phyloP scores from a whole-genome alignment of 2,888 invertebrate species.

The Harpalus rubripes region DNA sequence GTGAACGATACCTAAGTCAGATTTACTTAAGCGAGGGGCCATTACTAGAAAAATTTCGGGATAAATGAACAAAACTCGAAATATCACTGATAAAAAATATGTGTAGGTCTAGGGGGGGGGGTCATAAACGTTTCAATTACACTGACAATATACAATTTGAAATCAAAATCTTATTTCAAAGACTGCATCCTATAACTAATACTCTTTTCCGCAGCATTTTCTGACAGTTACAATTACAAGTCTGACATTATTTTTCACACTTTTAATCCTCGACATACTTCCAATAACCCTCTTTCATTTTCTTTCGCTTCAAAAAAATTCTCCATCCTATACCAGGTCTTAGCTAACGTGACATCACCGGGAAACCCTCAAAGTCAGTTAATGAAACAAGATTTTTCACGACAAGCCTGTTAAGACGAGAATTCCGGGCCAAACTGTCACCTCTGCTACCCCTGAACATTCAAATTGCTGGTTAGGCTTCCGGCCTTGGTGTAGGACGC shows the following conservation, averaged over 20 bases:
- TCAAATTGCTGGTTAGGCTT: slow-evolving; percentile 37
- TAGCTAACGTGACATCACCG: slow-evolving; percentile 70
- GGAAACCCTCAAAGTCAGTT: slow-evolving; percentile 75
- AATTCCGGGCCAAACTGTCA: slow-evolving; percentile 75
- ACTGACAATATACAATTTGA: too few species aligned
- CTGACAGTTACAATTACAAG: slow-evolving; percentile 67
- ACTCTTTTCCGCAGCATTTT: slow-evolving; percentile 45
- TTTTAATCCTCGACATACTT: slow-evolving; percentile 70
- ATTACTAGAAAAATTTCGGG: too few species aligned
- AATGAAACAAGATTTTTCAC: slow-evolving; percentile 78
- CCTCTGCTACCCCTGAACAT: slow-evolving; percentile 58
- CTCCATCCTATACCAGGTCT: slow-evolving; percentile 46
- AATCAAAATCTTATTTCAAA: too few species aligned
- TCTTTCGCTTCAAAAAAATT: slow-evolving; percentile 26
- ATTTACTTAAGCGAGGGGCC: too few species aligned
- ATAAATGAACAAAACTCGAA: too few species aligned
- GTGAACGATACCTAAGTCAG: too few species aligned
- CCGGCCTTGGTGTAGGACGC: slow-evolving; percentile 56
- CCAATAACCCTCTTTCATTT: slow-evolving; percentile 65
- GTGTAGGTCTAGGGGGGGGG: too few species aligned
- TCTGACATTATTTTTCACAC: slow-evolving; percentile 64
- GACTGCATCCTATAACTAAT: neutral
- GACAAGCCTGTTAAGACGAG: slow-evolving; percentile 75
- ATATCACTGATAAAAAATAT: too few species aligned
- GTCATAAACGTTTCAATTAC: neutral